A percentile compares a stretch with the other conserved stretches of the same genome.
Conservation (phyloP, 2,888 invertebrate species). For the Aphelenchoides bicaudatus region DNA sequence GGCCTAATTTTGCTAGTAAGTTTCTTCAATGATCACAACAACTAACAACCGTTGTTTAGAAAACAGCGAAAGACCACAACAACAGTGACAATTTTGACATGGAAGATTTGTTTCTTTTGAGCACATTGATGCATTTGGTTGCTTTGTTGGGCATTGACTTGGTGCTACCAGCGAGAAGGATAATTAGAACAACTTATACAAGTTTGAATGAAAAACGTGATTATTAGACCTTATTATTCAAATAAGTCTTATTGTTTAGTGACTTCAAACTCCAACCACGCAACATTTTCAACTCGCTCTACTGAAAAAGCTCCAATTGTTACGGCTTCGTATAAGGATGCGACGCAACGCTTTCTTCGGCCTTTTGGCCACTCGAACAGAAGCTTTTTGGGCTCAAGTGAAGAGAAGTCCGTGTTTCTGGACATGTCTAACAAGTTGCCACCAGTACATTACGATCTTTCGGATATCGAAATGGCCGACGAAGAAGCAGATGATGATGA, state of each 20-base stretch:
- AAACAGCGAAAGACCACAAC: conserved; percentile 6
- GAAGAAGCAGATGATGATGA: conserved; percentile 5
- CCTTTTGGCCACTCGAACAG: background rate
- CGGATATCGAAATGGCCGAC: conserved; percentile 9
- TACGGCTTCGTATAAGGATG: conserved; percentile 6
- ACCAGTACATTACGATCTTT: conserved; percentile 6
- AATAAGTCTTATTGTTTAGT: background rate
- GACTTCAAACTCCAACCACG: too few relatives aligned
- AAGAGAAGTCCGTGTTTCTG: background rate
- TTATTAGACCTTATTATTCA: background rate
- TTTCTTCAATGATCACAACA: background rate
- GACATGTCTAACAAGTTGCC: background rate
- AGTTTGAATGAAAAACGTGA: conserved; percentile 17
- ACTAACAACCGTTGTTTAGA: background rate
- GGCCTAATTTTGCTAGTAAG: conserved; percentile 48
- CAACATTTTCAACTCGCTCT: too few relatives aligned
- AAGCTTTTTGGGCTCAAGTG: conserved; percentile 5
- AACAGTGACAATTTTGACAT: conserved; percentile 31
- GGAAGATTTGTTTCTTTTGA: conserved; percentile 55
- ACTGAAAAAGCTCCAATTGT: background rate
- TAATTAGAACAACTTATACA: conserved; percentile 27
- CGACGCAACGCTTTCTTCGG: background rate
- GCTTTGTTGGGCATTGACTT: conserved; percentile 32
- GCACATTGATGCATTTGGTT: conserved; percentile 48
- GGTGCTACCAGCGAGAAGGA: conserved; percentile 31